These are phyloP conservation scores for Gulo gulo DNA, from an alignment of 2,113 vertebrate species.

Conservation along the genomic window DNA sequence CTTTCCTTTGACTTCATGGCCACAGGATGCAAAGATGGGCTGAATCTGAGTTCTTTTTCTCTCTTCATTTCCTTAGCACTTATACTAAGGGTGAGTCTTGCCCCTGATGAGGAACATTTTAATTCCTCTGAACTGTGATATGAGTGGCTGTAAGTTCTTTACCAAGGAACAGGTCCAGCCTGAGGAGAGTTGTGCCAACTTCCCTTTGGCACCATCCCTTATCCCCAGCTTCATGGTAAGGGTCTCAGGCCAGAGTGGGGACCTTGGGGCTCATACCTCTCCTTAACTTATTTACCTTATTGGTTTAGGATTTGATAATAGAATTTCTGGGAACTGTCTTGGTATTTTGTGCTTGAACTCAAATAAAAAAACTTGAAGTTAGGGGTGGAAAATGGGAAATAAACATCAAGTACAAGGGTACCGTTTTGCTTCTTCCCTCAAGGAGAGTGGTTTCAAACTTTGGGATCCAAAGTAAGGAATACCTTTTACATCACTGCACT, in stretches of 20 bases:
- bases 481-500: not conserved
- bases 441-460: not conserved
- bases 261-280: not conserved
- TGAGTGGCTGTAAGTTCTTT: not conserved
- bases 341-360: constrained; percentile 11
- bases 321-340: constrained; percentile 14
- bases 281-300: not conserved
- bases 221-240: not conserved
- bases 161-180: not conserved
- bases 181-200: not conserved
- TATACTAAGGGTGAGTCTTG: not conserved
- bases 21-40: not conserved
- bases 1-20: not conserved
- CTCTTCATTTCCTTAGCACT: not conserved
- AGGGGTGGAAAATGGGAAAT: not conserved
- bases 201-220: not conserved
- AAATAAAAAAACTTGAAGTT: constrained; percentile 2
- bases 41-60: not conserved
- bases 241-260: not conserved
- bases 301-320: constrained; percentile 3
- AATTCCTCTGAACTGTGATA: not conserved
- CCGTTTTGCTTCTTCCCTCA: not conserved
- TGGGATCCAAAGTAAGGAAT: not conserved
- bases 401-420: not conserved
- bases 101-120: not conserved